Evolutionary conservation across 1,140 invertebrate species (phyloP).

Genomic region (Anoplolepis gracilipes): DNA sequence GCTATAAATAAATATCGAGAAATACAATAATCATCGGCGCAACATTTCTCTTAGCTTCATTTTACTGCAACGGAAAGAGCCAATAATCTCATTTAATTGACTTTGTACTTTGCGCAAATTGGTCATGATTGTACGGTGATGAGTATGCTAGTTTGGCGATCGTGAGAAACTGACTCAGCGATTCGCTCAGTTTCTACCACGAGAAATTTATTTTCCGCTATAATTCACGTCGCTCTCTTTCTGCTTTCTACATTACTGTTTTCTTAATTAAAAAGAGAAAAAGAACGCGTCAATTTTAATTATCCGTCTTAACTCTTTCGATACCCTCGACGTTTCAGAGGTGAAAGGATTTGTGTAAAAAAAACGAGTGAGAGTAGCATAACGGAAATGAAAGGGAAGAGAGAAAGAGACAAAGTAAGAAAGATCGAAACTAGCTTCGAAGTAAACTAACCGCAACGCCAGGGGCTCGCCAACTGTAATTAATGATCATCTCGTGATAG

Average conservation of each 20-base stretch:
- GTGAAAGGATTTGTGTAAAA: conserved; percentile 24
- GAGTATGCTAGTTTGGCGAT: neutral
- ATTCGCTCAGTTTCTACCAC: neutral
- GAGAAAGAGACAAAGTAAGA: neutral
- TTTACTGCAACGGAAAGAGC: neutral
- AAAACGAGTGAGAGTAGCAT: neutral
- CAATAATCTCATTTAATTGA: neutral
- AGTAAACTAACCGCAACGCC: conserved; percentile 52
- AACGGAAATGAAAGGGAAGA: neutral
- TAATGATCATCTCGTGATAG: conserved; percentile 57
- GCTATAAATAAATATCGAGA: neutral
- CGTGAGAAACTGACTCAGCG: conserved; percentile 4
- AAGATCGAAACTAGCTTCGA: conserved; percentile 49
- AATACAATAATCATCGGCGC: neutral
- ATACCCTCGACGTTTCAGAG: conserved; percentile 10
- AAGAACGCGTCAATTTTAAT: conserved; percentile 58
- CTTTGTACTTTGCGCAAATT: neutral
- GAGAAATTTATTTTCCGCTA: conserved; percentile 23
- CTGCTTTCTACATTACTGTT: neutral
- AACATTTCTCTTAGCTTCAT: neutral
- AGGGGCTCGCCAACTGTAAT: conserved; percentile 46
- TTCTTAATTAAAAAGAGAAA: neutral
- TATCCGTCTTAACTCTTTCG: conserved; percentile 46
- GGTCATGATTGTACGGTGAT: conserved; percentile 14
- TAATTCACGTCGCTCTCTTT: neutral